Percentiles rank a stretch among this genome's conserved stretches.
phyloP scores from a whole-genome alignment of 1,140 invertebrate genomes.

The Drosophila pruinosa region DNA sequence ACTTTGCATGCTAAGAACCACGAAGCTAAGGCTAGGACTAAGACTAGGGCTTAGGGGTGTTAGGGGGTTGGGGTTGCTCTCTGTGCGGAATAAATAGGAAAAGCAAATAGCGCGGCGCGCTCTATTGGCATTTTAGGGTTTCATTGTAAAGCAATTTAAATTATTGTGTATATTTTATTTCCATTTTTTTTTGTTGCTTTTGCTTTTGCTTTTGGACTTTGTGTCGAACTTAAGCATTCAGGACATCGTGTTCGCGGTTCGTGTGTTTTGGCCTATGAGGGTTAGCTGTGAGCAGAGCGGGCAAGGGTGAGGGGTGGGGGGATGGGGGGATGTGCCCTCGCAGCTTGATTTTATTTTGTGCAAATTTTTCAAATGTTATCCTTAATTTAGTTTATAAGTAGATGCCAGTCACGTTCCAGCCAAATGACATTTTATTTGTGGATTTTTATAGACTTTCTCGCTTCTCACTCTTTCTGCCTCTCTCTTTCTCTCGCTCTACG shows the following conservation, averaged over 20 bases:
- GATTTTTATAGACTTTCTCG: constrained; percentile 78
- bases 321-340: neutral
- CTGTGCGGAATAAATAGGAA: constrained; percentile 58
- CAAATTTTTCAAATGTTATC: constrained; percentile 82
- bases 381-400: constrained; percentile 82
- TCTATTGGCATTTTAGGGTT: constrained; percentile 80
- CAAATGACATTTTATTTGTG: constrained; percentile 82
- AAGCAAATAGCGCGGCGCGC: constrained; percentile 61
- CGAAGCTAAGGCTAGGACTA: neutral
- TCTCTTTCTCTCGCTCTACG: neutral
- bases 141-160: constrained; percentile 82
- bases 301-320: neutral
- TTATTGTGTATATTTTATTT: constrained; percentile 78
- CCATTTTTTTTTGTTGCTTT: constrained; percentile 10
- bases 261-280: constrained; percentile 37
- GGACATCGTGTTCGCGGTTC: constrained; percentile 68
- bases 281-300: constrained; percentile 1
- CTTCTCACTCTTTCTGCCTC: neutral
- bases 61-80: neutral
- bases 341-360: constrained; percentile 79
- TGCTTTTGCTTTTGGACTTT: neutral
- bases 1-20: constrained; percentile 73
- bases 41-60: neutral
- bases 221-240: constrained; percentile 74
- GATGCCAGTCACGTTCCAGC: constrained; percentile 76